phyloP scores from a whole-genome alignment of 2,888 invertebrate genomes.

The Osmoderma eremita region DNA sequence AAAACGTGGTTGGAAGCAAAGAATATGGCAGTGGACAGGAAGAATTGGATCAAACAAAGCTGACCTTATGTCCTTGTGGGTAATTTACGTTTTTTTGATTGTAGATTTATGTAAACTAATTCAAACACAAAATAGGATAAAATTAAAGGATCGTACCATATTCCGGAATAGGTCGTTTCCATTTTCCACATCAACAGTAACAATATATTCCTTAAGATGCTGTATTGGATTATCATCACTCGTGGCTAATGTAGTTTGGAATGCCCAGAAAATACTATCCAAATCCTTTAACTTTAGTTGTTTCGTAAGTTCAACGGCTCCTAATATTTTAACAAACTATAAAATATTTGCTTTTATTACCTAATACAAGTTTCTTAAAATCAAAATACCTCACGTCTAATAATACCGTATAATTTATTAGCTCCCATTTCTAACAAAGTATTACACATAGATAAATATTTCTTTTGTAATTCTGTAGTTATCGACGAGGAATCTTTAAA shows the following conservation, averaged over 20 bases:
- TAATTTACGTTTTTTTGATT: too few species aligned
- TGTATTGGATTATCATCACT: slow-evolving; percentile 77
- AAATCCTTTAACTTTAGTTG: slow-evolving; percentile 79
- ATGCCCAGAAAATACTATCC: slow-evolving; percentile 84
- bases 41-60: too few species aligned
- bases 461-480: slow-evolving; percentile 76
- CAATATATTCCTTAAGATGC: slow-evolving; percentile 75
- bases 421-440: slow-evolving; percentile 82
- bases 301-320: slow-evolving; percentile 66
- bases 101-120: too few species aligned
- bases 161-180: slow-evolving; percentile 48
- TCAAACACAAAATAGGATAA: slow-evolving; percentile 12
- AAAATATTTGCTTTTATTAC: slow-evolving; percentile 42
- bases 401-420: slow-evolving; percentile 72
- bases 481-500: slow-evolving; percentile 76
- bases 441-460: slow-evolving; percentile 83
- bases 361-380: neutral
- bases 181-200: slow-evolving; percentile 59
- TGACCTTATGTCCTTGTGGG: too few species aligned
- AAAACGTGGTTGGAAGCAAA: too few species aligned
- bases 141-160: slow-evolving; percentile 54
- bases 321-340: slow-evolving; percentile 60
- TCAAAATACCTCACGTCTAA: slow-evolving; percentile 73
- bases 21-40: too few species aligned
- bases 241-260: slow-evolving; percentile 79